These are phyloP conservation scores for Pardosa pseudoannulata DNA, from an alignment of 2,888 invertebrate species.

Conservation along the genomic window DNA sequence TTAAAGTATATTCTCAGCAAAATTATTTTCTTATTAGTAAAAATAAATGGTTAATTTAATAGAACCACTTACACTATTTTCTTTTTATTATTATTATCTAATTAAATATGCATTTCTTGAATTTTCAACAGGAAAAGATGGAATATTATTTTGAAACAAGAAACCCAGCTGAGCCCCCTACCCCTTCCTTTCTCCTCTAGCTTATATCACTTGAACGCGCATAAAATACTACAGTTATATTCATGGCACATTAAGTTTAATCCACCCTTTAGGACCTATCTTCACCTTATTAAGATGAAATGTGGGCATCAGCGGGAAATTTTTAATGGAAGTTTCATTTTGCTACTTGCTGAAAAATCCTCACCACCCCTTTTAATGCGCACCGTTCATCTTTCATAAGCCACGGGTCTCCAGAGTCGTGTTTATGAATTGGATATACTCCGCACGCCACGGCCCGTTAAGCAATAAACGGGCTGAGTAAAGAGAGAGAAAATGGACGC, in stretches of 20 bases:
- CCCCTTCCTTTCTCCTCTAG: background rate
- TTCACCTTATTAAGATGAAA: slow-evolving; percentile 53
- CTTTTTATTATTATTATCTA: too few relatives aligned
- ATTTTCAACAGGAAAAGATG: background rate
- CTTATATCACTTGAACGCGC: background rate
- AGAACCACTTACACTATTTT: too few relatives aligned
- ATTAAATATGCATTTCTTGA: too few relatives aligned
- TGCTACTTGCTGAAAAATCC: slow-evolving; percentile 35
- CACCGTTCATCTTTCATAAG: slow-evolving; percentile 30
- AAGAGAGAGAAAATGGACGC: too few relatives aligned
- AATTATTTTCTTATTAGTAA: too few relatives aligned
- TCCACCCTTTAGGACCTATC: slow-evolving; percentile 24
- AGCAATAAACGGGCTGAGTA: background rate
- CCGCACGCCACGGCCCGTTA: slow-evolving; percentile 17
- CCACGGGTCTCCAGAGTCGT: slow-evolving; percentile 10
- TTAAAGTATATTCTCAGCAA: too few relatives aligned
- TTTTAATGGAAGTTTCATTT: slow-evolving; percentile 27
- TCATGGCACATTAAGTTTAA: slow-evolving; percentile 49
- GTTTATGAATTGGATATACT: slow-evolving; percentile 26
- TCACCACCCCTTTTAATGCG: slow-evolving; percentile 18
- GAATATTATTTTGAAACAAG: background rate
- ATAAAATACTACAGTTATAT: slow-evolving; percentile 14
- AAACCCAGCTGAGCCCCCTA: background rate
- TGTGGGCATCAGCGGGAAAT: slow-evolving; percentile 31
- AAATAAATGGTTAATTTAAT: too few relatives aligned